phyloP scores from a whole-genome alignment of 2,888 invertebrate genomes.

The Aphodius sticticus region DNA sequence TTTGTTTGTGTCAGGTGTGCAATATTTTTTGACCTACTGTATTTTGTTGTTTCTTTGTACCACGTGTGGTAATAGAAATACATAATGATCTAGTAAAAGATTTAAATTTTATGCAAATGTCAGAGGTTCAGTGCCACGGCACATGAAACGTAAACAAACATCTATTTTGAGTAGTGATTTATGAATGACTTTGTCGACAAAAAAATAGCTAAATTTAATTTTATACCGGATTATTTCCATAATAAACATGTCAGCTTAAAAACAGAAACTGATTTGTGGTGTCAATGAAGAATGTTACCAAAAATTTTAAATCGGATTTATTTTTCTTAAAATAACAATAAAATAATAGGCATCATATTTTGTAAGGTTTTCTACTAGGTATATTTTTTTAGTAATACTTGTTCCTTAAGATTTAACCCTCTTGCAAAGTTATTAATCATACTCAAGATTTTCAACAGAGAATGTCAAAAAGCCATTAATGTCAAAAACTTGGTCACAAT shows the following conservation, averaged over 20 bases:
- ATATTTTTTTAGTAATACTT: no score
- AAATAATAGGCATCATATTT: neutral
- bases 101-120: neutral
- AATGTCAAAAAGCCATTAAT: constrained; percentile 4
- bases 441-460: neutral
- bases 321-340: neutral
- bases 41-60: neutral
- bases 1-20: neutral
- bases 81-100: neutral
- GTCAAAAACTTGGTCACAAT: neutral
- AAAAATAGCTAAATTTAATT: neutral
- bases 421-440: neutral
- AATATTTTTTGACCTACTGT: neutral
- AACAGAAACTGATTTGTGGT: no score
- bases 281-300: no score
- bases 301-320: no score
- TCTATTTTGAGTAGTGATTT: neutral
- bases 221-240: no score
- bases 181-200: neutral
- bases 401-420: neutral
- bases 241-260: no score
- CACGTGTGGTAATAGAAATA: neutral
- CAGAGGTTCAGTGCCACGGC: neutral
- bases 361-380: no score
- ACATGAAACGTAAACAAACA: neutral